Base-by-base conservation (phyloP, 2,113 vertebrate species). In the Hippoglossus stenolepis region DNA sequence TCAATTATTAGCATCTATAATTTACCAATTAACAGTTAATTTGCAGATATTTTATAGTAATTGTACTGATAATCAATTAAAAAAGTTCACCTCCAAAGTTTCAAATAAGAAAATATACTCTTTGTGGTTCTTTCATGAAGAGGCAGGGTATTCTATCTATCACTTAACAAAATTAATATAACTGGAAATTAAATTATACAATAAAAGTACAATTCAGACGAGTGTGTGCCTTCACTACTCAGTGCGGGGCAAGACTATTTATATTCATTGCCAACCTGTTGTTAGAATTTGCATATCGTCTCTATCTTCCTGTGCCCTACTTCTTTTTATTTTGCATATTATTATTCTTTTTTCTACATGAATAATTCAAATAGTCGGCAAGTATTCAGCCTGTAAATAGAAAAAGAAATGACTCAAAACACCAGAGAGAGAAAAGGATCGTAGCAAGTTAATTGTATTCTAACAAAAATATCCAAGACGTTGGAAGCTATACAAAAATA, bases 381-480 rank as follows among this genome's bases (percentile, higher is more conserved):
- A 59, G 24, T 21, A 35, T 2, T 23, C 18, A 43, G 3, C 35
- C 7, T 45, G 53, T 3, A 62, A 60, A 83, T 38, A 24, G 45
- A 77, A 78, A 56, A 81, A 83, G 23, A 80, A 89, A 88, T 8
- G 72, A 93, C 73, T 87, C 87, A 60, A 86, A 51, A 89, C 73
- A 87, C 70, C 65, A 86, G 72, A 47, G 47, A 38, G 72, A 47
- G 38, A 73, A 57, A 74, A 61, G 63, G 63, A 76, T 96, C 96
- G 94, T 97, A 97, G 93, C 93, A 97, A 97, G 96, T 95, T 96
- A 94, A 94, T 95, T 99, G 97, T 99, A 97, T 98, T 98, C 96
- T 98, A 97, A 96, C 95, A 97, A 98, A 95, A 99, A 98, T 98
- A 97, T 93, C 94, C 94, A 95, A 96, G 96, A 97, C 96, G 96